phyloP scores from a whole-genome alignment of 2,797 vertebrate genomes.

The Fistularia commersonii region DNA sequence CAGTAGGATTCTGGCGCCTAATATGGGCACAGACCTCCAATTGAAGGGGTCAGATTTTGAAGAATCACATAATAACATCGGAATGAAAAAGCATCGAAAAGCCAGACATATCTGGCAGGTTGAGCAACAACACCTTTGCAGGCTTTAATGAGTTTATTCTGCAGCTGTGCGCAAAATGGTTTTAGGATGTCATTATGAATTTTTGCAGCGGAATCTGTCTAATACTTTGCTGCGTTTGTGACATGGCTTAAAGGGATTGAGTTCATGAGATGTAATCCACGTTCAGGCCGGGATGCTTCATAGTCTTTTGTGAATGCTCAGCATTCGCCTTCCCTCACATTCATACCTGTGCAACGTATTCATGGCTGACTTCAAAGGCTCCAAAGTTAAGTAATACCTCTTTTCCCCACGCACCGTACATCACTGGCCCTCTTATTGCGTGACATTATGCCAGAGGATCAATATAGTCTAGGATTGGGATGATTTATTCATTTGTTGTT shows the following conservation, averaged over 20 bases:
- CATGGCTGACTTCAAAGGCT: slow-evolving; percentile 49
- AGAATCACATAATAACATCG: slow-evolving; percentile 9
- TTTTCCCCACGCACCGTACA: too few species aligned
- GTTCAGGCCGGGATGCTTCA: slow-evolving; percentile 38
- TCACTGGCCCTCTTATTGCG: too few species aligned
- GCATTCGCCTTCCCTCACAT: slow-evolving; percentile 17
- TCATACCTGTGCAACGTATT: slow-evolving; percentile 35
- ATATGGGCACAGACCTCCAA: slow-evolving; percentile 35
- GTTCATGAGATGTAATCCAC: slow-evolving; percentile 66
- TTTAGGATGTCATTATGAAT: slow-evolving; percentile 57
- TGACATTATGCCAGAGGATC: too few species aligned
- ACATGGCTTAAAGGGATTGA: slow-evolving; percentile 72
- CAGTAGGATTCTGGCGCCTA: slow-evolving; percentile 22
- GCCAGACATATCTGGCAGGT: slow-evolving; percentile 40
- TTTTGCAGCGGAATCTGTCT: slow-evolving; percentile 48
- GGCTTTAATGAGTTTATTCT: slow-evolving; percentile 66
- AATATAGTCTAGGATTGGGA: too few species aligned
- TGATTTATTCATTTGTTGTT: too few species aligned
- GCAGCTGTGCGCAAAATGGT: slow-evolving; percentile 59
- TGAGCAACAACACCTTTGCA: slow-evolving; percentile 56
- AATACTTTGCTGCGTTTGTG: slow-evolving; percentile 62
- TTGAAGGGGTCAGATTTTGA: slow-evolving; percentile 27
- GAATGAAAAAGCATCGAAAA: slow-evolving; percentile 50
- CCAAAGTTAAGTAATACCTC: slow-evolving; percentile 8
- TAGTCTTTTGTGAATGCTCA: slow-evolving; percentile 30